A percentile compares a stretch with the other conserved stretches of the same genome.
Evolutionary conservation across 2,888 invertebrate genomes (phyloP).

Genomic region (Ormyrus nitidulus): DNA sequence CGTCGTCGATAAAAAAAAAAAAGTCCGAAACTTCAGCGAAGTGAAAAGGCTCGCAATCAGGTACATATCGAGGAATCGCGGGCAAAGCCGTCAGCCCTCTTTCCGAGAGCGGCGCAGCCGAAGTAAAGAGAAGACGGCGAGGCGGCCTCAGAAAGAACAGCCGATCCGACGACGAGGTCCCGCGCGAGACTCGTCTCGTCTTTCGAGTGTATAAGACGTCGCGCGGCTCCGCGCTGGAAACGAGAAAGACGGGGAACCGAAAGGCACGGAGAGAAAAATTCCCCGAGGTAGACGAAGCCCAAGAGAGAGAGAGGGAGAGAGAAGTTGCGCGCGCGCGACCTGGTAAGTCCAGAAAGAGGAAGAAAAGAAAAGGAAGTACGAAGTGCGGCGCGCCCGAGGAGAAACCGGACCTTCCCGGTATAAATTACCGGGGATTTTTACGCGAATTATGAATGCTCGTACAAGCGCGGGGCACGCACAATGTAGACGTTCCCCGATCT

Average conservation of each 20-base stretch:
- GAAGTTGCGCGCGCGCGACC: neutral
- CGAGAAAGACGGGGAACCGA: conserved; percentile 5
- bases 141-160: neutral
- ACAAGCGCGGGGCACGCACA: neutral
- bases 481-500: conserved; percentile 28
- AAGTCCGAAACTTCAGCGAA: too few species aligned
- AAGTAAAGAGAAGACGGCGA: neutral
- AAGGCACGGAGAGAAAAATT: neutral
- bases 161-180: conserved; percentile 33
- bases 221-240: conserved; percentile 8
- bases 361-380: neutral
- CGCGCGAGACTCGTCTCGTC: conserved; percentile 30
- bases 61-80: too few species aligned
- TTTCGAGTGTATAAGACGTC: conserved; percentile 18
- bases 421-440: conserved; percentile 49
- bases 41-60: too few species aligned
- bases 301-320: conserved; percentile 24
- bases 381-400: neutral
- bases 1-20: too few species aligned
- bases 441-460: neutral
- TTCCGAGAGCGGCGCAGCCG: neutral
- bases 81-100: neutral
- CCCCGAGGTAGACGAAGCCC: neutral
- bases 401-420: conserved; percentile 44
- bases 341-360: neutral